phyloP scores from a whole-genome alignment of 1,140 invertebrate species.

The Hyles vespertilio region DNA sequence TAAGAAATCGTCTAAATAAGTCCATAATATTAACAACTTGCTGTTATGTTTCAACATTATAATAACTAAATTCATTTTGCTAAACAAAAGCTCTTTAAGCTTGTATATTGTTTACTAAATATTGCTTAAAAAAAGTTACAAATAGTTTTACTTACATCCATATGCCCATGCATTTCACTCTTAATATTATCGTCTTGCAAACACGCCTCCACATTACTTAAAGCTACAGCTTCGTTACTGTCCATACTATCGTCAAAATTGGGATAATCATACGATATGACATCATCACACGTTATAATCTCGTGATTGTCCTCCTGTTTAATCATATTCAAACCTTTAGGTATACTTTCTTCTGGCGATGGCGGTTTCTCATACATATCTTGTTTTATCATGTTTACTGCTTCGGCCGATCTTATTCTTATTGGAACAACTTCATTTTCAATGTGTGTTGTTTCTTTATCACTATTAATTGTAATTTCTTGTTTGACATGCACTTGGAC shows the following conservation, averaged over 20 bases:
- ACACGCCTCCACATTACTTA: constrained; percentile 59
- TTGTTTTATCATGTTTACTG: constrained; percentile 1
- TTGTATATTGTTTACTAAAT: too few relatives aligned
- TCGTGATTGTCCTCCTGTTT: constrained; percentile 1
- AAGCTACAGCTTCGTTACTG: constrained; percentile 49
- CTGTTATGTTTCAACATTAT: neutral
- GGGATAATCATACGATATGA: constrained; percentile 43
- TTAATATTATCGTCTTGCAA: constrained; percentile 54
- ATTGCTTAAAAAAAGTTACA: too few relatives aligned
- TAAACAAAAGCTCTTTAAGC: too few relatives aligned
- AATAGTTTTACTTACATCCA: too few relatives aligned
- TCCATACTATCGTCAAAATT: constrained; percentile 58
- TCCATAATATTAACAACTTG: neutral
- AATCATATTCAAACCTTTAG: neutral
- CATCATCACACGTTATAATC: constrained; percentile 17
- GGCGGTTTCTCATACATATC: too few relatives aligned
- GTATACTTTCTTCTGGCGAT: neutral
- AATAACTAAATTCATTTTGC: too few relatives aligned
- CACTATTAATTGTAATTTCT: constrained; percentile 27
- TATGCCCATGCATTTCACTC: constrained; percentile 21
- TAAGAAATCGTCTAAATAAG: neutral
- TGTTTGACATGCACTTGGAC: constrained; percentile 44
- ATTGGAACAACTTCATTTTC: constrained; percentile 8
- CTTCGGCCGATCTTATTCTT: constrained; percentile 2
- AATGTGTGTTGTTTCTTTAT: constrained; percentile 15